These are phyloP conservation scores for Alosa alosa DNA, from an alignment of 2,113 vertebrate species.

Conservation along the genomic window DNA sequence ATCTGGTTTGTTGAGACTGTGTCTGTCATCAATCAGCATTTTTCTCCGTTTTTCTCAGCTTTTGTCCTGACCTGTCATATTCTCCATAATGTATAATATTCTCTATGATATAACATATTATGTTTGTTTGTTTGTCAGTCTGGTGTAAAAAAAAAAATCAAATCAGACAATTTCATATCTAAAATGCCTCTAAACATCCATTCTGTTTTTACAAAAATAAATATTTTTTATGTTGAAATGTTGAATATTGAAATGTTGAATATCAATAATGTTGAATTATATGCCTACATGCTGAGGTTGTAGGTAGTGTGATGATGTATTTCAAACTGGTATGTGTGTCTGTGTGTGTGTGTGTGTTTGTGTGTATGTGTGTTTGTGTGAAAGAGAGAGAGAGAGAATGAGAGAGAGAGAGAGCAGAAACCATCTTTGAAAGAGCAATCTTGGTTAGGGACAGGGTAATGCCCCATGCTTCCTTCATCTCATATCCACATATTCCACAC, in stretches of 20 bases:
- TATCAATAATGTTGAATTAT: background rate
- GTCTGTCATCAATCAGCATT: background rate
- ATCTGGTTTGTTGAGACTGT: background rate
- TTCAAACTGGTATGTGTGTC: background rate
- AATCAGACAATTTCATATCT: no score
- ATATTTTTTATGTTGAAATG: no score
- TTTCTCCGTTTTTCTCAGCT: background rate
- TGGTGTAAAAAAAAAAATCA: background rate
- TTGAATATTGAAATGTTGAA: no score
- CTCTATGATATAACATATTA: no score
- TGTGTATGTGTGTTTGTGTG: no score
- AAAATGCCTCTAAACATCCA: no score
- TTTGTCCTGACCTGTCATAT: background rate
- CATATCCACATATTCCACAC: background rate
- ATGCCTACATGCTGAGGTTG: background rate
- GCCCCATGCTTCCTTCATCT: constrained; percentile 5
- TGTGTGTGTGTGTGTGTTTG: background rate
- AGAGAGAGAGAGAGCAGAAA: no score
- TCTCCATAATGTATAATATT: no score
- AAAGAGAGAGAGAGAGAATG: no score
- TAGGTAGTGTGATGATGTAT: background rate
- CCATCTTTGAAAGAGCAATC: background rate
- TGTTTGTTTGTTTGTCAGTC: background rate
- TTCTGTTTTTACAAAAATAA: no score
- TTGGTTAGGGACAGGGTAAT: constrained; percentile 2